Conservation (phyloP, 2,113 vertebrate species). For the Penelope pileata region DNA sequence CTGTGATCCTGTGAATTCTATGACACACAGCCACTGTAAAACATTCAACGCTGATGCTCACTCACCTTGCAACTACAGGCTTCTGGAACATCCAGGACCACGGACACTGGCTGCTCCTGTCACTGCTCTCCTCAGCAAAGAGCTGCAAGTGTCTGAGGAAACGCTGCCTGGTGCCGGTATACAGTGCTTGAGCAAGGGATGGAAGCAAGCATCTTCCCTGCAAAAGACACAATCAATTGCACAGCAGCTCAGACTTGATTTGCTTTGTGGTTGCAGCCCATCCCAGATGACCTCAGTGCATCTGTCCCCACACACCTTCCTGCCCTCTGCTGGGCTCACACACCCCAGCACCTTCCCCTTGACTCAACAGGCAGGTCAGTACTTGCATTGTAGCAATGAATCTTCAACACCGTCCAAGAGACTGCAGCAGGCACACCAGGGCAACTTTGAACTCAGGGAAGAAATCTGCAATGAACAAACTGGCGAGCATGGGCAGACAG, state of each 20-base stretch:
- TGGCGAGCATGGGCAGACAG: rapidly evolving
- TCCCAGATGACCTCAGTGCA: background rate
- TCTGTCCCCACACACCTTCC: background rate
- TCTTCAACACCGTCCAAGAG: rapidly evolving
- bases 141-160: rapidly evolving
- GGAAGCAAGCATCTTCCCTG: background rate
- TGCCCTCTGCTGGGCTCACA: background rate
- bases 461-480: background rate
- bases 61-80: background rate
- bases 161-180: rapidly evolving
- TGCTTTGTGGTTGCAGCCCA: background rate
- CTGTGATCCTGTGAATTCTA: too few relatives aligned
- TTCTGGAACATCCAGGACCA: background rate
- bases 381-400: rapidly evolving
- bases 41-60: background rate
- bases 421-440: rapidly evolving
- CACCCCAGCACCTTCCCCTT: background rate
- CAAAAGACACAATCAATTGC: background rate
- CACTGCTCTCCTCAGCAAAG: rapidly evolving
- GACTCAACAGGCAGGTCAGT: background rate
- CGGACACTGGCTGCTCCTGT: background rate
- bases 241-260: background rate
- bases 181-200: background rate
- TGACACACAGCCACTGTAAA: background rate
- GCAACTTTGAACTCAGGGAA: background rate